Evolutionary conservation across 2,888 invertebrate species (phyloP).

Genomic region (Eupithecia dodoneata): DNA sequence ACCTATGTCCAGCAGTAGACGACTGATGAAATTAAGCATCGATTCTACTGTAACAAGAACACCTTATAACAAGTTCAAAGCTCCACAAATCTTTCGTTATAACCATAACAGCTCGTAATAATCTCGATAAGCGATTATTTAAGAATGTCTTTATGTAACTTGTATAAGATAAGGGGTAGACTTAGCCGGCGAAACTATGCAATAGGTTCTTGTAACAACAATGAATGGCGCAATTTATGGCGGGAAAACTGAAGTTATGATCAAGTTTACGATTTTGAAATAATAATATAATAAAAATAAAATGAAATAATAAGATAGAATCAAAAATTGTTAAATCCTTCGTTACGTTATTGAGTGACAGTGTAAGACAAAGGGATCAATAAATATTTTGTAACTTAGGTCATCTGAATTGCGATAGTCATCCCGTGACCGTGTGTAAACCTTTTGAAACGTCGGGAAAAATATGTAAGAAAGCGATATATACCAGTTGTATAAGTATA

Average conservation of each 20-base stretch:
- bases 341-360: not conserved
- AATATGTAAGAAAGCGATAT: no score
- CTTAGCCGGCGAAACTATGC: not conserved
- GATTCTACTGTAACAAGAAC: not conserved
- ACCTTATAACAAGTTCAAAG: slow-evolving; percentile 8
- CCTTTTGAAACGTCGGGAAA: no score
- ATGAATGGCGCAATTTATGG: slow-evolving; percentile 19
- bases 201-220: slow-evolving; percentile 16
- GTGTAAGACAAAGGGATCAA: not conserved
- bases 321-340: no score
- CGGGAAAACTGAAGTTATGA: not conserved
- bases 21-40: not conserved
- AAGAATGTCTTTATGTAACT: slow-evolving; percentile 30
- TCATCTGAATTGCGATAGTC: no score
- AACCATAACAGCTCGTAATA: slow-evolving; percentile 21
- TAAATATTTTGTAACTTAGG: no score
- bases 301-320: no score
- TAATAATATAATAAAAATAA: no score
- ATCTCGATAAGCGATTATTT: slow-evolving; percentile 22
- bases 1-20: no score
- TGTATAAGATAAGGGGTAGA: slow-evolving; percentile 18
- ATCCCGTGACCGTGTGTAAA: no score
- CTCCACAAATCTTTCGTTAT: slow-evolving; percentile 12
- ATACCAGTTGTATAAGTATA: no score
- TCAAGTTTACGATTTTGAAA: not conserved